Percentiles rank a stretch among this genome's conserved stretches.
Evolutionary conservation across 2,113 vertebrate genomes (phyloP).

Genomic region (Upupa epops): DNA sequence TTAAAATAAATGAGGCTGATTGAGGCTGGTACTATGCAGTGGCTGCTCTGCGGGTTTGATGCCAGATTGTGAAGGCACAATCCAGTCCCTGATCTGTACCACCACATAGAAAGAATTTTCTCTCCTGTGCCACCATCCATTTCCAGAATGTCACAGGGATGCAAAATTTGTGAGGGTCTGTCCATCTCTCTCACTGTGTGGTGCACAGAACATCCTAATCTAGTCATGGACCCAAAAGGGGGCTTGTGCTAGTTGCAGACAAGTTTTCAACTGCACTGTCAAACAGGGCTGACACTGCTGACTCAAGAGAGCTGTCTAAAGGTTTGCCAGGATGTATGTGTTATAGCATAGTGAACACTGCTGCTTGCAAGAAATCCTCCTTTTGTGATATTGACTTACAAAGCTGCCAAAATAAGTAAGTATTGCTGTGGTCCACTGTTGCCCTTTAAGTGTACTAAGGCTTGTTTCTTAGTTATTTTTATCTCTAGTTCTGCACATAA

Average conservation of each 20-base stretch:
- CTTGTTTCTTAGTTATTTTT: not conserved
- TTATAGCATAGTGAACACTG: not conserved
- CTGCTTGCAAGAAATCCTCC: not conserved
- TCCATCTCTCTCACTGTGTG: not conserved
- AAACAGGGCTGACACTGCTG: rapidly evolving
- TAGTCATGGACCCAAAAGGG: not conserved
- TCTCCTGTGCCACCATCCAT: not conserved
- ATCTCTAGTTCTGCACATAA: not conserved
- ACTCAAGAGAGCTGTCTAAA: not conserved
- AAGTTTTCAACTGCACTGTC: not conserved
- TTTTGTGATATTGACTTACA: not conserved
- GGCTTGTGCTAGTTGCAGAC: not conserved
- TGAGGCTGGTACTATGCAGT: not conserved
- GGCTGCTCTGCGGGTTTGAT: not conserved
- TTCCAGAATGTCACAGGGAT: not conserved
- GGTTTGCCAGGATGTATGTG: not conserved
- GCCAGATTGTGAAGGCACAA: not conserved
- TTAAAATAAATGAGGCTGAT: not conserved
- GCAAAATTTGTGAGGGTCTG: not conserved
- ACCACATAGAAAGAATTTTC: not conserved
- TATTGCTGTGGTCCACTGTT: not conserved
- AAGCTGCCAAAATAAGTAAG: not conserved
- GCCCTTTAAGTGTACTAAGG: not conserved
- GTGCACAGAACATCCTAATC: conserved; percentile 1
- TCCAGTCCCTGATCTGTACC: not conserved